Conservation (phyloP, 2,888 invertebrate species). For the Argyra leucocephala region DNA sequence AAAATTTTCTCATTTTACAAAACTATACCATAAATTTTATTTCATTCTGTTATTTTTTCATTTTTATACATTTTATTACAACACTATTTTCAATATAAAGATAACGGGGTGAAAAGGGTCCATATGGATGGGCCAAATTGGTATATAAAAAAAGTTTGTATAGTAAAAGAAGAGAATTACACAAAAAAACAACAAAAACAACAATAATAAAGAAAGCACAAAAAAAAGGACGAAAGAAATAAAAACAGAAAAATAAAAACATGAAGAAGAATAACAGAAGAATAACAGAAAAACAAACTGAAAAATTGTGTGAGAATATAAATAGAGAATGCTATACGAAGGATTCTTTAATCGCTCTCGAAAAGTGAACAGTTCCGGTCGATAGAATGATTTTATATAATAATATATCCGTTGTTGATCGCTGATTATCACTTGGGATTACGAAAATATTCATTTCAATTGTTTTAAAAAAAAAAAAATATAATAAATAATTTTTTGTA, state of each 20-base stretch:
- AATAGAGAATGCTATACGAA: neutral
- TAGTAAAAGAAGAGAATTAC: neutral
- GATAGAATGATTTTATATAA: neutral
- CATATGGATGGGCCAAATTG: too few relatives aligned
- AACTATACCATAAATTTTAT: too few relatives aligned
- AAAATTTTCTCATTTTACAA: too few relatives aligned
- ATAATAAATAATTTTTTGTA: neutral
- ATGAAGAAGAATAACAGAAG: too few relatives aligned
- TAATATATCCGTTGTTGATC: neutral
- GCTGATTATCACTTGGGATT: neutral
- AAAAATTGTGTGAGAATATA: neutral
- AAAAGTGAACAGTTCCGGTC: constrained; percentile 6
- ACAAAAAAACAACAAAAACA: neutral
- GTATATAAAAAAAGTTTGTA: neutral
- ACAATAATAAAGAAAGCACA: neutral
- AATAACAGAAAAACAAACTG: neutral
- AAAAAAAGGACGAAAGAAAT: neutral
- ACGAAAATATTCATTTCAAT: neutral
- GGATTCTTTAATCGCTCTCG: neutral
- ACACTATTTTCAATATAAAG: too few relatives aligned
- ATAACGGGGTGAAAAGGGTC: too few relatives aligned
- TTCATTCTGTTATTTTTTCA: too few relatives aligned
- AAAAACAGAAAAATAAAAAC: neutral
- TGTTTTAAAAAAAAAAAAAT: neutral
- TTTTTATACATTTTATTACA: too few relatives aligned